These are phyloP conservation scores for Sceliomorpha sp. DNA, from an alignment of 2,888 invertebrate genomes.

Conservation along the genomic window DNA sequence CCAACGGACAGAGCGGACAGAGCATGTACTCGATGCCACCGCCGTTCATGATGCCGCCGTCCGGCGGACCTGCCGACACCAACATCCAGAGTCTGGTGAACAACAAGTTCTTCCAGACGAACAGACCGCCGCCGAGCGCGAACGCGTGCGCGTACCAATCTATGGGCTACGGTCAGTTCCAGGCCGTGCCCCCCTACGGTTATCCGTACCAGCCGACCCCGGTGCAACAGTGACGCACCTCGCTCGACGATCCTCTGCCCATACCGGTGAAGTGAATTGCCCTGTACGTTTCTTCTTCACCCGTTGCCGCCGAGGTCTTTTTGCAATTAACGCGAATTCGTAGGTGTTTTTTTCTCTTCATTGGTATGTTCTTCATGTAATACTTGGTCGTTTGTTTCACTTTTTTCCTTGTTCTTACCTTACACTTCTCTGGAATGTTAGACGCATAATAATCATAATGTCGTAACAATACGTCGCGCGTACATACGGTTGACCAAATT, in stretches of 20 bases:
- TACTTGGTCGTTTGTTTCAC: constrained; percentile 59
- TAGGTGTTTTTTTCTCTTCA: constrained; percentile 54
- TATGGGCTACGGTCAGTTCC: constrained; percentile 86
- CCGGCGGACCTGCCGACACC: constrained; percentile 78
- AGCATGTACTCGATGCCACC: constrained; percentile 79
- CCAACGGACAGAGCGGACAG: constrained; percentile 67
- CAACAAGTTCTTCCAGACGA: constrained; percentile 88
- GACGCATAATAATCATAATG: no score
- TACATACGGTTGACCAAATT: constrained; percentile 16
- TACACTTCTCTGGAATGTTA: constrained; percentile 71
- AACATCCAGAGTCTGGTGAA: constrained; percentile 82
- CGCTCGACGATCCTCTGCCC: constrained; percentile 17
- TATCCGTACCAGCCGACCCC: constrained; percentile 85
- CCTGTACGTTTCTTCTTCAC: constrained; percentile 38
- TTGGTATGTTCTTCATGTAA: constrained; percentile 58
- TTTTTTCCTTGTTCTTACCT: constrained; percentile 63
- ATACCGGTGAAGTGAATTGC: constrained; percentile 45
- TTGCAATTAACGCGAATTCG: constrained; percentile 45
- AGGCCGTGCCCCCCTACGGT: constrained; percentile 85
- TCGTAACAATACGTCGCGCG: no score
- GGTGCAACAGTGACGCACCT: constrained; percentile 86
- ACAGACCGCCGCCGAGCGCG: constrained; percentile 82
- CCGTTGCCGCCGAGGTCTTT: constrained; percentile 37
- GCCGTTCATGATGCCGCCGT: constrained; percentile 81
- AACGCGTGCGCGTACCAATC: constrained; percentile 84